Base-by-base conservation (phyloP, 2,113 vertebrate genomes). In the Gymnarchus niloticus region DNA sequence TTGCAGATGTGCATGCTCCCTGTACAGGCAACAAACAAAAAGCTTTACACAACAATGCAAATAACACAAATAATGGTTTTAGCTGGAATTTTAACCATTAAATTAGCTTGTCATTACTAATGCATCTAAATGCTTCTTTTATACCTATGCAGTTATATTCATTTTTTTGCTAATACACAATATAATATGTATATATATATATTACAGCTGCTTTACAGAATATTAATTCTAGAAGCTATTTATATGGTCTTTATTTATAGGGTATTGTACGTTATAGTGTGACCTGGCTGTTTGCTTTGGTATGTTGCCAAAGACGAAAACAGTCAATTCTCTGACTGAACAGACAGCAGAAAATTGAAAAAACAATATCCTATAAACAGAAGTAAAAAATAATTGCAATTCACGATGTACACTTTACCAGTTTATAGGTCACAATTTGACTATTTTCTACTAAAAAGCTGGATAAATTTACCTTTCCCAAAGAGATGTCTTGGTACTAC, bases 21-120 rank as follows among this genome's bases (percentile, higher is more conserved):
- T 23, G 84, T 28, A 23, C 33, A 51, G n/a, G 25, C 86, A 87
- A 52, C 57, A 84, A 86, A 86, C 46, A 52, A 82, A 65, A 80
- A n/a, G 51, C 23, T 33, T 28, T 49, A 56, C 44, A 28, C 25
- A 54, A 83, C 59, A 33, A 59, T 44, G 10, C 1, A 48, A 54
- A 73, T 33, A 69, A 51, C n/a, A 44, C 46, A n/a, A n/a, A n/a
- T 14, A 65, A 21, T 19, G 23, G 10, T 76, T 37, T 54, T 76
- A 28, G n/a, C 49, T 69, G 49, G 65, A 44, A 76, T 44, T 12
- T 5, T 37, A 56, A n/a, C 48, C 65, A 56, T 76, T 56, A 25
- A 21, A 77, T 59, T 49, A 10, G 37, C n/a, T 14, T 3, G 21
- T 65, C 46, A 84, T 25, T 14, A 69, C 23, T 46, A 37, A 65